phyloP scores from a whole-genome alignment of 2,113 vertebrate species.

The Verasper variegatus region DNA sequence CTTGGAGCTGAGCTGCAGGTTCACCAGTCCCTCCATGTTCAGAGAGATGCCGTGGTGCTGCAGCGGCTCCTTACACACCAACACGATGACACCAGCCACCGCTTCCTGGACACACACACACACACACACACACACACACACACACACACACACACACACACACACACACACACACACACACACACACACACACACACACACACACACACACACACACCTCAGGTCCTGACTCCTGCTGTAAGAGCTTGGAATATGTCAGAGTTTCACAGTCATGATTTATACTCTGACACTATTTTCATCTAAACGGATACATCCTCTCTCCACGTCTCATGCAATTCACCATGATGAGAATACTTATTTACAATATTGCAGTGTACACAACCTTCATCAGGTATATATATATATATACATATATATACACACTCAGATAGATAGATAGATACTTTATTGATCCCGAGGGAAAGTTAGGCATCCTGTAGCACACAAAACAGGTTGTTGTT shows the following conservation, averaged over 20 bases:
- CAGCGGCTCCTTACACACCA: conserved; percentile 88
- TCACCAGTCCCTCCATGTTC: conserved; percentile 94
- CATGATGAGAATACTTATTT: no score
- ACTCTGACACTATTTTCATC: no score
- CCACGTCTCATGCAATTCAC: no score
- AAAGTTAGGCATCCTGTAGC: no score
- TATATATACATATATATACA: no score
- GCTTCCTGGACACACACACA: conserved; percentile 82
- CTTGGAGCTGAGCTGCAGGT: conserved; percentile 96
- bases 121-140: neutral
- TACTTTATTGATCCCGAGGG: no score
- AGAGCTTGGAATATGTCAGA: neutral
- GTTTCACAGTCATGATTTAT: no score
- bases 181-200: neutral
- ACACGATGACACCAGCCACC: conserved; percentile 90
- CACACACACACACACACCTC: neutral
- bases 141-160: neutral
- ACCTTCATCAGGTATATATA: no score
- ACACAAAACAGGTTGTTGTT: no score
- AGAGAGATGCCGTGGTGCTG: conserved; percentile 94
- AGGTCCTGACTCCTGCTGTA: neutral
- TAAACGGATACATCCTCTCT: no score
- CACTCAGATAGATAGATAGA: no score
- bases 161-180: neutral
- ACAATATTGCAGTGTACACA: no score